Percentiles rank a stretch among this genome's conserved stretches.
Evolutionary conservation across 2,888 invertebrate species (phyloP).

Genomic region (Lamproptera curius): DNA sequence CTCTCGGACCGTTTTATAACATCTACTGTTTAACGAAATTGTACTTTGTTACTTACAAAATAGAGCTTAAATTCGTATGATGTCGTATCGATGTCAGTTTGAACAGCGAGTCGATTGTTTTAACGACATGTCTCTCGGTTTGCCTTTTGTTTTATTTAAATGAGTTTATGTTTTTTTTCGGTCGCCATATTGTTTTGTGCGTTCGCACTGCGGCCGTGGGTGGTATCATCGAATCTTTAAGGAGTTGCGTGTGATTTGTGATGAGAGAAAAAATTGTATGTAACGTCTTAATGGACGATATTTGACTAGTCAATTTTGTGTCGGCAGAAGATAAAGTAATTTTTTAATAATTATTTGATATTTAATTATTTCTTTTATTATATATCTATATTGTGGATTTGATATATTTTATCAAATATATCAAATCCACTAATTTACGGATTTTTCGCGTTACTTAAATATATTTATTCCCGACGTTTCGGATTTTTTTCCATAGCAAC

Average conservation of each 20-base stretch:
- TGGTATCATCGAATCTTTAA: too few relatives aligned
- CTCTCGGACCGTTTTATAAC: constrained; percentile 33
- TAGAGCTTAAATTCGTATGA: neutral
- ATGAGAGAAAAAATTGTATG: too few relatives aligned
- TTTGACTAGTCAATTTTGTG: constrained; percentile 66
- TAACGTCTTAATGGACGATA: constrained; percentile 77
- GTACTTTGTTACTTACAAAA: neutral
- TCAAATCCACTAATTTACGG: too few relatives aligned
- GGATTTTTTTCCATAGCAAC: too few relatives aligned
- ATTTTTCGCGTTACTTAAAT: too few relatives aligned
- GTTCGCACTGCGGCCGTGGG: constrained; percentile 51
- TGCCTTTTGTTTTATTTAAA: constrained; percentile 77
- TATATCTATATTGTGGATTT: too few relatives aligned
- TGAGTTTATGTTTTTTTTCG: constrained; percentile 52
- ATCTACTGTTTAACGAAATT: constrained; percentile 22
- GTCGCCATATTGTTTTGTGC: constrained; percentile 43
- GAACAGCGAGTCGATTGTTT: constrained; percentile 65
- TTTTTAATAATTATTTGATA: constrained; percentile 25
- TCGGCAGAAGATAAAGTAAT: constrained; percentile 23
- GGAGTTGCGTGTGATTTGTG: too few relatives aligned
- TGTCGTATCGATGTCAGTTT: constrained; percentile 33
- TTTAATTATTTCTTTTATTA: too few relatives aligned
- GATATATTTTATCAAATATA: too few relatives aligned
- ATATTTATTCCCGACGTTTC: too few relatives aligned
- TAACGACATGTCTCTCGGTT: constrained; percentile 72